Base-by-base conservation (phyloP, 2,113 vertebrate species). In the Oophaga pumilio region DNA sequence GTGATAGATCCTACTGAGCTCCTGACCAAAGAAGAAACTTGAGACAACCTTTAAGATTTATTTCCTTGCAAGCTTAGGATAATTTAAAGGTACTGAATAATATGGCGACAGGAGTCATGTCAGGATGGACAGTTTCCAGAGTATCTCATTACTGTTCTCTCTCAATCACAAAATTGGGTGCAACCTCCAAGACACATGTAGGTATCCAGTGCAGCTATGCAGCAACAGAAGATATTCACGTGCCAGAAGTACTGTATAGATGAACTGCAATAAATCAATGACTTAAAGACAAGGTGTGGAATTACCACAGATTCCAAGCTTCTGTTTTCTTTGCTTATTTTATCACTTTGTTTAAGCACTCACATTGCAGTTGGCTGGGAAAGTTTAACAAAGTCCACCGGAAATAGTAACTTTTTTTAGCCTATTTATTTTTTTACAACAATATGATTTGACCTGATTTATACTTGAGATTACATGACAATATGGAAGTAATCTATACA, bases 1-100 rank as follows among this genome's bases (percentile, higher is more conserved):
- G 89, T 0, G 89, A 93, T 92, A 93, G 69, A 89, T 89, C 89
- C 89, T 8, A 0, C 85, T 89, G 85, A 89, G 85, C 56, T 92
- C 74, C 89, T 90, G 90, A 92, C 90, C 84, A 86, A 92, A 92
- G 92, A 89, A 92, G 89, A 89, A 90, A 83, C 79, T 64, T 76
- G 86, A 88, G 59, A 83, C 86, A 88, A 76, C 69, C 69, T 76
- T 53, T 79, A 83, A 82, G 86, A 83, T 88, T 83, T 83, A 88
- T 88, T 83, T 83, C 71, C 86, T 6, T 88, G 69, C 79, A 50
- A 83, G 71, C 86, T 83, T 88, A n/a, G 57, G 86, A 88, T 83
- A 88, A 88, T 83, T 88, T 88, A 76, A 88, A 88, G 71, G 80
- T 83, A 88, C 59, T 76, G 80, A 88, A 83, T 88, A 76, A 88